Evolutionary conservation across 2,113 vertebrate species (phyloP).

Genomic region (Petrocephalus microphthalmus): DNA sequence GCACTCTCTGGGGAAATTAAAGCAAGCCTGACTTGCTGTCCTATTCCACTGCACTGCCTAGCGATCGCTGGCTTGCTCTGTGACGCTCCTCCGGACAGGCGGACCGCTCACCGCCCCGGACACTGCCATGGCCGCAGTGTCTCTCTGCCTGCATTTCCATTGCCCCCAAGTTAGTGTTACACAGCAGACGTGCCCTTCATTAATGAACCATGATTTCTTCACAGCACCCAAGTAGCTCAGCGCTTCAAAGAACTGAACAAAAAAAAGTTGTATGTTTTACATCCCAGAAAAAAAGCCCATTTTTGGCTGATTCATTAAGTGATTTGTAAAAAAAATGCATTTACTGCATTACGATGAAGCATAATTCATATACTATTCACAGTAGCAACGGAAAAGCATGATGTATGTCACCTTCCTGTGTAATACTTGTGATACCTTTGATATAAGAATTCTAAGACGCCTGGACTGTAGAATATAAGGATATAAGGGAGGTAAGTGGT

Average conservation of each 20-base stretch:
- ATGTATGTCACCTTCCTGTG: not conserved
- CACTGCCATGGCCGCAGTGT: not conserved
- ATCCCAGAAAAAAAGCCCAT: not conserved
- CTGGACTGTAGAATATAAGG: not conserved
- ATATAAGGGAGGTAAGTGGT: not conserved
- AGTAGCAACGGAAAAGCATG: not conserved
- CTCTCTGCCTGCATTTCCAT: not conserved
- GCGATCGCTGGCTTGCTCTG: not conserved
- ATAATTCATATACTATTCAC: not conserved
- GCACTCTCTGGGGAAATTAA: slow-evolving; percentile 34
- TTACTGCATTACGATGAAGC: not conserved
- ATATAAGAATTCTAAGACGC: not conserved
- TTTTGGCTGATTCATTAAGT: not conserved
- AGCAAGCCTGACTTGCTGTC: slow-evolving; percentile 21
- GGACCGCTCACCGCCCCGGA: not conserved
- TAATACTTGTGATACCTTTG: not conserved
- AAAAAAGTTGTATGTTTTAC: not conserved
- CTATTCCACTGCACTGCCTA: slow-evolving; percentile 26
- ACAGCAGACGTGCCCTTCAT: not conserved
- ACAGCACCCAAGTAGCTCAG: not conserved
- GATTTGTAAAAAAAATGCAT: not conserved
- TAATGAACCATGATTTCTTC: not conserved
- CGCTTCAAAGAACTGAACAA: not conserved
- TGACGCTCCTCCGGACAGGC: not conserved
- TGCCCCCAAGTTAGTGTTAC: not conserved